phyloP scores from a whole-genome alignment of 2,113 vertebrate species.

The Pseudolaguvia tuberculata region DNA sequence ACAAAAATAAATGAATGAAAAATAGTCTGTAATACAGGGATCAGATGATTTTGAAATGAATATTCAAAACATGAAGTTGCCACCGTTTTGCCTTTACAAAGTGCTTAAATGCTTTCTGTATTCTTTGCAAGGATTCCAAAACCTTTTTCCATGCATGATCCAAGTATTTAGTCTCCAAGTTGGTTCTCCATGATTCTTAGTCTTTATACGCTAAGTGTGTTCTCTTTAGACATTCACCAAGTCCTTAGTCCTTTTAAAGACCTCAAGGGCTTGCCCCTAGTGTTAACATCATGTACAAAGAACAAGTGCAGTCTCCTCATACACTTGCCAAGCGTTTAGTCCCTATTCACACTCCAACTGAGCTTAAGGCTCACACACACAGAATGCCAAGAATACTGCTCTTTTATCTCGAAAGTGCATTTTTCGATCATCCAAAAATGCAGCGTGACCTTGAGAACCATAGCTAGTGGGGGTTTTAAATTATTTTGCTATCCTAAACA shows the following conservation, averaged over 20 bases:
- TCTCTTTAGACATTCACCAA: conserved; percentile 10
- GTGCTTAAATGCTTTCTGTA: neutral
- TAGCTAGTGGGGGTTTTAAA: conserved; percentile 1
- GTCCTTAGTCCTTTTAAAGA: conserved; percentile 7
- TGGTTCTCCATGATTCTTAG: neutral
- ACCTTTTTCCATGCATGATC: neutral
- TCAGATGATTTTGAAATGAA: no score
- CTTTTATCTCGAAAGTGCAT: conserved; percentile 10
- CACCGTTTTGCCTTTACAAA: neutral
- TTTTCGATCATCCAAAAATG: neutral
- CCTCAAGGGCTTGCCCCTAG: conserved; percentile 1
- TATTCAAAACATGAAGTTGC: neutral
- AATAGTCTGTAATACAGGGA: no score
- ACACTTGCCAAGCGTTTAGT: conserved; percentile 14
- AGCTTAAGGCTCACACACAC: neutral
- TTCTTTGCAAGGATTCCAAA: no score
- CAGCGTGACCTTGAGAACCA: conserved; percentile 3
- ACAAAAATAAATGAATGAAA: no score
- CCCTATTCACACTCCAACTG: conserved; percentile 7
- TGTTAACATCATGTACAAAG: conserved; percentile 14
- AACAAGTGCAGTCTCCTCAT: conserved; percentile 3
- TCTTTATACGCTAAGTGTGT: neutral
- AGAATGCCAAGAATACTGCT: conserved; percentile 9
- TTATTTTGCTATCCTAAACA: neutral
- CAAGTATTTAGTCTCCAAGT: conserved; percentile 1